These are phyloP conservation scores for Dolichotis patagonum DNA, from an alignment of 2,113 vertebrate genomes.

Conservation along the genomic window DNA sequence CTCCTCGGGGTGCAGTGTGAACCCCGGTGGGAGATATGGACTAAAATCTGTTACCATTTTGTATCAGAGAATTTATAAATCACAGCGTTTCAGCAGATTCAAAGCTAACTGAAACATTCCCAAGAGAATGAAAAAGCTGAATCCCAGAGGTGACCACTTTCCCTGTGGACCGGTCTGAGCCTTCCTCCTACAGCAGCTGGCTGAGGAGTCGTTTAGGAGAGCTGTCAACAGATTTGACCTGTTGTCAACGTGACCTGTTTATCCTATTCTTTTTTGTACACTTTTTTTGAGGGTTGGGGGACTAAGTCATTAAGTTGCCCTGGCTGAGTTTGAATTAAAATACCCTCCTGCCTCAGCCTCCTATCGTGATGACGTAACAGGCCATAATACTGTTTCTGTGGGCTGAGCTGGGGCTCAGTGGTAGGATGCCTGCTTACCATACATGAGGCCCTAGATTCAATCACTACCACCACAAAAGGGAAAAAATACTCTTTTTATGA, in stretches of 20 bases:
- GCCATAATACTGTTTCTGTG: background rate
- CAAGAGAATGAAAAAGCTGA: conserved; percentile 7
- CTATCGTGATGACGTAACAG: background rate
- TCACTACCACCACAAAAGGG: background rate
- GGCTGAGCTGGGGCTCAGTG: background rate
- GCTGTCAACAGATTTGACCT: background rate
- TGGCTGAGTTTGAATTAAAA: background rate
- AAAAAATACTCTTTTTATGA: background rate
- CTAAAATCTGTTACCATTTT: background rate
- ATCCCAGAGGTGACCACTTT: background rate
- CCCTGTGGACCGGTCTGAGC: background rate
- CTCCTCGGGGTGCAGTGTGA: background rate
- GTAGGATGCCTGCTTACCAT: background rate
- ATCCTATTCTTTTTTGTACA: too few relatives aligned
- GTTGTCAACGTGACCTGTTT: too few relatives aligned
- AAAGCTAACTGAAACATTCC: conserved; percentile 34
- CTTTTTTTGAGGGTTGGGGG: background rate
- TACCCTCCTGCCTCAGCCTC: background rate
- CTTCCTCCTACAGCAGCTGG: background rate
- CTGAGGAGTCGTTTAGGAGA: background rate
- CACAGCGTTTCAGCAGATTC: conserved; percentile 21
- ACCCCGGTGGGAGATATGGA: background rate
- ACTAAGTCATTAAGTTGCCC: background rate
- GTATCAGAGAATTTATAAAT: conserved; percentile 34
- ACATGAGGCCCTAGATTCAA: background rate